Base-by-base conservation (phyloP, 2,888 invertebrate genomes). In the Pseudeuparius sepicola region DNA sequence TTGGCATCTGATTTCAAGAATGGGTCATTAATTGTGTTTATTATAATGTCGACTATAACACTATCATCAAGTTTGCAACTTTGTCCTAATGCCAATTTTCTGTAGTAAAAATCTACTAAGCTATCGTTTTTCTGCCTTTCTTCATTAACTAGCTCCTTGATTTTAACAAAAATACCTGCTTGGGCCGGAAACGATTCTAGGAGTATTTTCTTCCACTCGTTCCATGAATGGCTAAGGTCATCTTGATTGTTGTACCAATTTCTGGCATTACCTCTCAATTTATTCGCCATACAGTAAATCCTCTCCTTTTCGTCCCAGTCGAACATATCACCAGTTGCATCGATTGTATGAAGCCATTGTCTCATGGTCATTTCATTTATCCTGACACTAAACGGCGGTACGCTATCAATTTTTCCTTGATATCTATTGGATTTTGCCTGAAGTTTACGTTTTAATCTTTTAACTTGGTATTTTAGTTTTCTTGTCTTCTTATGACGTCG, bases 31-130 rank as follows among this genome's bases (percentile, higher is more conserved):
- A 31, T 31, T 12, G 25, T 33, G 12, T 33, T 33, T 14, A 24
- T 24, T 2, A 33, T 24, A 12, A 24, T 32, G 4, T 24, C 32
- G 13, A 11, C 37, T 15, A 37, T 36, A 37, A 37, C 18, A 26
- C 6, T 10, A 15, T 37, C 35, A 4, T 37, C 23, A 29, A 38
- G 18, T 30, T 24, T 23, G 24, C 36, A 38, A 29, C 20, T 37
- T 17, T 37, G 38, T 14, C 38, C 38, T 16, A 39, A 17, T 6
- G 29, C 18, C 17, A 39, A 23, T 31, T 39, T 37, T 24, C 24
- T 18, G 25, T 39, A 39, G 18, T 38, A 39, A 37, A 38, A 38
- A 31, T 39, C 39, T 10, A 24, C 13, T 10, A 27, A 15, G 27
- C 16, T 34, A 18, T 34, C 17, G 10, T 4, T 27, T 27, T 14